Conservation (phyloP, 1,140 invertebrate genomes). For the Drosophila tropicalis region DNA sequence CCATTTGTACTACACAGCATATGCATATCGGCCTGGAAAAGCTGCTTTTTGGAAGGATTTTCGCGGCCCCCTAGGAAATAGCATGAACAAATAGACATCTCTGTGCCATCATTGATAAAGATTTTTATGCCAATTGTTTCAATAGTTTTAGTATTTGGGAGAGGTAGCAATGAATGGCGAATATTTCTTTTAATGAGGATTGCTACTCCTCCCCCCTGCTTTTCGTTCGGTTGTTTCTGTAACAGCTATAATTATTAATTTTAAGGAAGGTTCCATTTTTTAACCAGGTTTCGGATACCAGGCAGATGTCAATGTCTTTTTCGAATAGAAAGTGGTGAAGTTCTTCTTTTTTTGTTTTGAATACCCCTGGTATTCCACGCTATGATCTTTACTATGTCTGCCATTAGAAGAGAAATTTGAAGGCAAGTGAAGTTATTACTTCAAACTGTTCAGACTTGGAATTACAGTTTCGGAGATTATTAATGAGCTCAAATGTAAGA, state of each 20-base stretch:
- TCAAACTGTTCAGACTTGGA: background rate
- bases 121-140: no score
- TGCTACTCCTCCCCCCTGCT: background rate
- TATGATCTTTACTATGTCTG: background rate
- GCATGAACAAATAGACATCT: background rate
- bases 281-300: no score
- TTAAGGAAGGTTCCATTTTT: no score
- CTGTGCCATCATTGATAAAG: background rate
- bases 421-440: background rate
- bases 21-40: background rate
- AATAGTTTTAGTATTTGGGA: background rate
- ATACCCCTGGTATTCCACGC: background rate
- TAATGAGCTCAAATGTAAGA: background rate
- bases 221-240: background rate
- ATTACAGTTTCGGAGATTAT: background rate
- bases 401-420: background rate
- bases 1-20: no score
- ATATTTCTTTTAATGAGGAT: constrained; percentile 2
- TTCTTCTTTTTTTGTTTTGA: background rate
- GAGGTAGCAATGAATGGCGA: background rate
- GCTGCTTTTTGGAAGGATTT: background rate
- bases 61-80: background rate
- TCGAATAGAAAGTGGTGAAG: background rate
- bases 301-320: no score
- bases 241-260: background rate